Evolutionary conservation across 2,888 invertebrate species (phyloP), one percentile per base, ranked within the genome.

Genomic region (Brachyopa scutellaris): DNA sequence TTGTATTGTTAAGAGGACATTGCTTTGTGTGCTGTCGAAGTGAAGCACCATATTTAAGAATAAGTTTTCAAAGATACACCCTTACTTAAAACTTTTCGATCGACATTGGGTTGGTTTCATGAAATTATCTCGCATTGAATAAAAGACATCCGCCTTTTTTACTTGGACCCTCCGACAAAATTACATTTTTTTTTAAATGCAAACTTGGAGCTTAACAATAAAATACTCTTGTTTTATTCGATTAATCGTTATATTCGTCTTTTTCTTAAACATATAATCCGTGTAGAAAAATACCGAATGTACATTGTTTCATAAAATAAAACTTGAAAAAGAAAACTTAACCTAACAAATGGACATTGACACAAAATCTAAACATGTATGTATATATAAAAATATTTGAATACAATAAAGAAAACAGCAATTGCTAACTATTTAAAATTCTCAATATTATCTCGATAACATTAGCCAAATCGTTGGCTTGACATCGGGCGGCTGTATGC

Each of bases 381-480:
- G n/a, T n/a, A n/a, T n/a, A n/a, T n/a, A n/a, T n/a, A n/a, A n/a
- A n/a, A n/a, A 26, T 7, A 55, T 13, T 29, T 13, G 29, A 57
- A 59, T 31, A 49, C 9, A 40, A 57, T n/a, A 45, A 1, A 2
- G 19, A 7, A 9, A 17, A 55, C 8, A 5, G 11, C n/a, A 23
- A 64, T 9, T 66, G 82, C 38, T 85, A 86, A 40, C 84, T 84
- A 59, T 85, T 85, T 64, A 87, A 84, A 53, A 87, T 85, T 62
- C 85, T 78, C 53, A 86, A 80, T 62, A 87, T 84, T 36, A 86
- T 85, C 62, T 86, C 85, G 23, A 87, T 85, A 53, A 87, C 85
- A 69, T 86, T 86, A 13, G 84, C 66, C 61, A 88, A 85, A 61
- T 87, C 85, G 55, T 84, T 84, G 4, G 86, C 87, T 76, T 84